These are phyloP conservation scores for Paramisgurnus dabryanus DNA, from an alignment of 2,113 vertebrate genomes.

Conservation along the genomic window DNA sequence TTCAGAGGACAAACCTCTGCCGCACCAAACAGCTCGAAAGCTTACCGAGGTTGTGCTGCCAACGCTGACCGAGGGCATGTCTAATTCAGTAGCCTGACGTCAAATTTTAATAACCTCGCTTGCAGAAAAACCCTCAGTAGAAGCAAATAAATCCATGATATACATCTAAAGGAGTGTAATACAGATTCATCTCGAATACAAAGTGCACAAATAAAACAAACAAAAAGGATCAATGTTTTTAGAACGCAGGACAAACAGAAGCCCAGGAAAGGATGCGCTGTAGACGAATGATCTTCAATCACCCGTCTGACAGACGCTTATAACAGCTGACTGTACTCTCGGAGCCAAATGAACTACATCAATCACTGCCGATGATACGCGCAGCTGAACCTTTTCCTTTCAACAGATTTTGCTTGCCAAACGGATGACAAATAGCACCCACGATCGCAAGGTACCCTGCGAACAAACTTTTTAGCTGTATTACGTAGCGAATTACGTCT, in stretches of 20 bases:
- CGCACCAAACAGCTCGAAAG: slow-evolving; percentile 42
- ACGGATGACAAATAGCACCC: slow-evolving; percentile 27
- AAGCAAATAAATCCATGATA: not conserved
- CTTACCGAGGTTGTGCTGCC: not conserved
- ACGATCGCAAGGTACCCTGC: slow-evolving; percentile 13
- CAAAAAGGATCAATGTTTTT: slow-evolving; percentile 26
- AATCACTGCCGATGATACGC: slow-evolving; percentile 39
- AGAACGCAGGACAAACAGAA: slow-evolving; percentile 20
- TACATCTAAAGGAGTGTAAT: not conserved
- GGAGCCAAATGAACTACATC: slow-evolving; percentile 46
- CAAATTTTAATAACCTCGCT: slow-evolving; percentile 40
- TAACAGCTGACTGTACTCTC: slow-evolving; percentile 43
- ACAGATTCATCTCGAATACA: not conserved
- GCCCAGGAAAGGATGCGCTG: slow-evolving; percentile 36
- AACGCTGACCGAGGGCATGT: slow-evolving; percentile 20
- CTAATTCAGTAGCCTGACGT: slow-evolving; percentile 40
- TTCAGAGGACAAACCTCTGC: slow-evolving; percentile 39
- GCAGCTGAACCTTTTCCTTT: slow-evolving; percentile 32
- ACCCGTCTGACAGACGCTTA: slow-evolving; percentile 40
- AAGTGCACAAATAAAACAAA: not conserved
- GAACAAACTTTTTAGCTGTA: not conserved
- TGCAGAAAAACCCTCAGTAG: not conserved
- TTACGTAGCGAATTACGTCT: not conserved
- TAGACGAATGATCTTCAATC: slow-evolving; percentile 47
- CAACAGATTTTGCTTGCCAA: slow-evolving; percentile 32